A percentile compares a stretch with the other conserved stretches of the same genome.
These are phyloP conservation scores for Gouania willdenowi DNA, from an alignment of 2,797 vertebrate genomes.

Conservation along the genomic window DNA sequence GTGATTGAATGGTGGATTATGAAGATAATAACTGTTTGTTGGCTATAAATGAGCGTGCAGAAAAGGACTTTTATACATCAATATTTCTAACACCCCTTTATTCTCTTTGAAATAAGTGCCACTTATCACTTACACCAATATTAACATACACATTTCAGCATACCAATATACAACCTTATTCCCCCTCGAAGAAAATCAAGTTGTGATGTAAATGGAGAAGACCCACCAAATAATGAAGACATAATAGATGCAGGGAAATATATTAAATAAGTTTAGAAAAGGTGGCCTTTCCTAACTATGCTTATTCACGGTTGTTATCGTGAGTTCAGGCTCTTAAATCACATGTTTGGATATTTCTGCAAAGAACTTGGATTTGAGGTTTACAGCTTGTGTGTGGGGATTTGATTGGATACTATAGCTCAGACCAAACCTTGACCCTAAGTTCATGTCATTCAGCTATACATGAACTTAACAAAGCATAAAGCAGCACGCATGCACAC, in stretches of 20 bases:
- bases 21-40: conserved; percentile 49
- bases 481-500: conserved; percentile 9
- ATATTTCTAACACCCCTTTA: conserved; percentile 23
- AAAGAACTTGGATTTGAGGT: conserved; percentile 27
- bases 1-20: conserved; percentile 42
- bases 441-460: conserved; percentile 47
- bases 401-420: conserved; percentile 46
- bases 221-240: conserved; percentile 18
- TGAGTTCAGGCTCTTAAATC: conserved; percentile 5
- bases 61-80: too few relatives aligned
- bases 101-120: too few relatives aligned
- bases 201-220: conserved; percentile 33
- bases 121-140: too few relatives aligned
- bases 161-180: conserved; percentile 37
- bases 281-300: conserved; percentile 5
- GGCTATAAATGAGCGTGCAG: too few relatives aligned
- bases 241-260: conserved; percentile 15
- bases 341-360: conserved; percentile 32
- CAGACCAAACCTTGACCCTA: conserved; percentile 35
- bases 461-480: conserved; percentile 52
- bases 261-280: background rate
- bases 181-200: conserved; percentile 34
- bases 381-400: conserved; percentile 34
- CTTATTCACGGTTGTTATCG: conserved; percentile 3
- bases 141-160: conserved; percentile 40